These are phyloP conservation scores for Dryas iulia DNA, from an alignment of 1,140 invertebrate species.

Conservation along the genomic window DNA sequence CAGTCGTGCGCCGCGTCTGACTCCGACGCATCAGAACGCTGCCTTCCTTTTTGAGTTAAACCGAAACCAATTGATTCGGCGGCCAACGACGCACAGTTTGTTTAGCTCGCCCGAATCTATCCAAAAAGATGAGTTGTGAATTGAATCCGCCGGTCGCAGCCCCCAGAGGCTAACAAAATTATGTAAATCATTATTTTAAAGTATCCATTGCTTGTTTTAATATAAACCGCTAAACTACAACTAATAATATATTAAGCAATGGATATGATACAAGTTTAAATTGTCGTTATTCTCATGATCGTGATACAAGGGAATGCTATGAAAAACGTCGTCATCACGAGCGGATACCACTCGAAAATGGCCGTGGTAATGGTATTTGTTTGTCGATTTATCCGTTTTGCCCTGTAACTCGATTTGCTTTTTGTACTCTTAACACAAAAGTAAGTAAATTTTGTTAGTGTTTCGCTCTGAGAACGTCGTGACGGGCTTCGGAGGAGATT, in stretches of 20 bases:
- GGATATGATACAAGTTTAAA: conserved; percentile 10
- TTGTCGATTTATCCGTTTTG: conserved; percentile 77
- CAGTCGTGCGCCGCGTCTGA: conserved; percentile 25
- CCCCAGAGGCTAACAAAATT: conserved; percentile 2
- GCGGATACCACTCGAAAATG: conserved; percentile 69
- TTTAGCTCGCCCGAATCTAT: conserved; percentile 64
- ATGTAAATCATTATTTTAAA: not conserved
- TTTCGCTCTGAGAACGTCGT: conserved; percentile 48
- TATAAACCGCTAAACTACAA: not conserved
- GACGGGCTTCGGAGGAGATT: conserved; percentile 38
- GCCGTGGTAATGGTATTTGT: conserved; percentile 75
- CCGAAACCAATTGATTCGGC: conserved; percentile 69
- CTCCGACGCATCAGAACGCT: conserved; percentile 35
- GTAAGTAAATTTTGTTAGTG: conserved; percentile 74
- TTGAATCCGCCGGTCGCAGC: conserved; percentile 51
- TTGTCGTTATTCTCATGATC: not conserved
- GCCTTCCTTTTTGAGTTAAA: conserved; percentile 49
- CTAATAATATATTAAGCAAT: conserved; percentile 30
- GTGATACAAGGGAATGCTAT: conserved; percentile 38
- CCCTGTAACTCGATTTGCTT: conserved; percentile 78
- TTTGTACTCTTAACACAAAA: conserved; percentile 65
- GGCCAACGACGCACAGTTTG: conserved; percentile 64
- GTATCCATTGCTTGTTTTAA: conserved; percentile 34
- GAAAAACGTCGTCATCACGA: conserved; percentile 76
- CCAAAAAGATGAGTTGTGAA: conserved; percentile 74